These are phyloP conservation scores for Picathartes gymnocephalus DNA, from an alignment of 2,113 vertebrate species.

Conservation along the genomic window DNA sequence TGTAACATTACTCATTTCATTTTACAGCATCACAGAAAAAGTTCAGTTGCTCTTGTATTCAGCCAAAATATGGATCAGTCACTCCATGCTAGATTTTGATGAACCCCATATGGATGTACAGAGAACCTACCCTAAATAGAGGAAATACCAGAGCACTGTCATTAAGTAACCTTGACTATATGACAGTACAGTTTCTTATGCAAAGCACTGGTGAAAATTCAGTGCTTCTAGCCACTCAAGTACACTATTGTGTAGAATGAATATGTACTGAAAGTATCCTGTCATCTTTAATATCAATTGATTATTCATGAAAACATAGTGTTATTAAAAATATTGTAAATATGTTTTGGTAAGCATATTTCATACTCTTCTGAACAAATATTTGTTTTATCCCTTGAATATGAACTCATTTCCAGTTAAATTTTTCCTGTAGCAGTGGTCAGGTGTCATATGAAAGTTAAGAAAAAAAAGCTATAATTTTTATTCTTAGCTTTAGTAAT, in stretches of 20 bases:
- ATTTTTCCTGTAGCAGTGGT: not conserved
- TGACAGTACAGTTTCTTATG: not conserved
- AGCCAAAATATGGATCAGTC: conserved; percentile 40
- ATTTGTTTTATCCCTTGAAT: conserved; percentile 1
- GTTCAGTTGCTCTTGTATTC: conserved; percentile 25
- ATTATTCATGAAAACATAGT: not conserved
- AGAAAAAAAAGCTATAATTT: not conserved
- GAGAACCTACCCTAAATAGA: not conserved
- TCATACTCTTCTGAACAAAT: not conserved
- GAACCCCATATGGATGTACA: not conserved
- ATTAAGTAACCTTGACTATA: conserved; percentile 13
- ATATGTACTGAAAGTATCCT: not conserved
- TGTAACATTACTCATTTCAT: conserved; percentile 51
- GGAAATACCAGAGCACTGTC: not conserved
- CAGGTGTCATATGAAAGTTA: conserved; percentile 3
- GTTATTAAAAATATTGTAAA: conserved; percentile 1
- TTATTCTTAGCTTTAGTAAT: conserved; percentile 8
- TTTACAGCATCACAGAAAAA: conserved; percentile 38
- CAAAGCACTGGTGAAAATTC: not conserved
- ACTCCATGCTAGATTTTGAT: conserved; percentile 17
- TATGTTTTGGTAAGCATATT: conserved; percentile 7
- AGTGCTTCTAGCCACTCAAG: not conserved
- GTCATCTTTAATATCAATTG: not conserved
- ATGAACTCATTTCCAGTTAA: not conserved
- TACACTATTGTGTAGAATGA: not conserved